Evolutionary conservation across 2,888 invertebrate species (phyloP).

Genomic region (Dastarcus helophoroides): DNA sequence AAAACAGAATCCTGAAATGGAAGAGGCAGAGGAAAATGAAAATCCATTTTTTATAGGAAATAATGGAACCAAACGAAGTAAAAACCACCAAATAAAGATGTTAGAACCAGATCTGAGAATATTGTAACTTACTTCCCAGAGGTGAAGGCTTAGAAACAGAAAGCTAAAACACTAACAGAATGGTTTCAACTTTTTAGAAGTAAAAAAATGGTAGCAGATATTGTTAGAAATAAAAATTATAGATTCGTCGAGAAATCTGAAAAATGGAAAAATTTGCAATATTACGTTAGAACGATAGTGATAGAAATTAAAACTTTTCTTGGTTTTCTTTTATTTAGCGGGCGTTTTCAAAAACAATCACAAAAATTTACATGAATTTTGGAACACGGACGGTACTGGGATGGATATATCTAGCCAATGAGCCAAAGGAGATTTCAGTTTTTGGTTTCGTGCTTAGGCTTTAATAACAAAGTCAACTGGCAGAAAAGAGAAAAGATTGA

Average conservation of each 20-base stretch:
- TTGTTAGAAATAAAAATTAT: conserved; percentile 6
- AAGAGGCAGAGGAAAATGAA: no score
- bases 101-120: conserved; percentile 5
- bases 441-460: conserved; percentile 16
- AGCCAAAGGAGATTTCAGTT: conserved; percentile 18
- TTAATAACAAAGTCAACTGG: conserved; percentile 15
- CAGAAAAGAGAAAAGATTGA: conserved; percentile 15
- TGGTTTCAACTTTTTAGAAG: conserved; percentile 5
- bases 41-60: conserved; percentile 5
- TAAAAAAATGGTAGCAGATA: conserved; percentile 5
- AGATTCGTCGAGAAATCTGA: conserved; percentile 7
- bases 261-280: neutral
- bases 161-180: conserved; percentile 4
- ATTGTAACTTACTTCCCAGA: conserved; percentile 7
- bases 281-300: neutral
- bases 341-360: conserved; percentile 19
- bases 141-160: conserved; percentile 7
- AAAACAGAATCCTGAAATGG: no score
- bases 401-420: conserved; percentile 23
- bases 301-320: conserved; percentile 24
- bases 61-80: conserved; percentile 4
- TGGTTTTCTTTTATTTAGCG: conserved; percentile 23
- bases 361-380: conserved; percentile 19
- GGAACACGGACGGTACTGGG: conserved; percentile 19
- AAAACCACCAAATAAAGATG: neutral